phyloP scores from a whole-genome alignment of 2,113 vertebrate genomes.

The Pongo pygmaeus region DNA sequence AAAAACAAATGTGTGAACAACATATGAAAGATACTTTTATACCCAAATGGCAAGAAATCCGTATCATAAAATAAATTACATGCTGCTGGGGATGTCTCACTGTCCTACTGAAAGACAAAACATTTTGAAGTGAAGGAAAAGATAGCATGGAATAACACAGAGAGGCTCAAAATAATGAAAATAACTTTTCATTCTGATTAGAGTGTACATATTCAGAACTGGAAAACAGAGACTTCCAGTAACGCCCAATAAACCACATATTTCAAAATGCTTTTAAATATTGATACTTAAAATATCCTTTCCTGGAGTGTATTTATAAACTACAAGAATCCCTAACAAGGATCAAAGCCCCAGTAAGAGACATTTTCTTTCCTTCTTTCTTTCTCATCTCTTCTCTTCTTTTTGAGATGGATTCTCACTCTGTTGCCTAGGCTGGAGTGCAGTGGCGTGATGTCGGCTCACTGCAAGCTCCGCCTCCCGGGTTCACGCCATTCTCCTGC shows the following conservation, averaged over 20 bases:
- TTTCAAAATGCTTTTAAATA: background rate
- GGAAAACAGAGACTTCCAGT: background rate
- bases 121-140: conserved; percentile 43
- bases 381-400: no score
- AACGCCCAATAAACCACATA: background rate
- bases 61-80: conserved; percentile 54
- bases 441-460: no score
- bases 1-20: conserved; percentile 32
- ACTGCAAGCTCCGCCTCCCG: no score
- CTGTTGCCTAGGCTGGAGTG: no score
- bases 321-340: background rate
- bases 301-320: background rate
- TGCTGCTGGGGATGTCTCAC: background rate
- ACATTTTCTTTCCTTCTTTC: background rate
- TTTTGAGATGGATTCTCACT: no score
- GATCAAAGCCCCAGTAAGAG: background rate
- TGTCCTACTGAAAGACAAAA: conserved; percentile 27
- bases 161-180: conserved; percentile 18
- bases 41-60: conserved; percentile 48
- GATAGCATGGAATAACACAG: background rate
- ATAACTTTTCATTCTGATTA: background rate
- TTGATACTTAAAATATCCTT: background rate
- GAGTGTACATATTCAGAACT: background rate
- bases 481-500: no score
- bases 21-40: conserved; percentile 60